phyloP scores from a whole-genome alignment of 2,797 vertebrate species.

The Pantherophis vulpinus region DNA sequence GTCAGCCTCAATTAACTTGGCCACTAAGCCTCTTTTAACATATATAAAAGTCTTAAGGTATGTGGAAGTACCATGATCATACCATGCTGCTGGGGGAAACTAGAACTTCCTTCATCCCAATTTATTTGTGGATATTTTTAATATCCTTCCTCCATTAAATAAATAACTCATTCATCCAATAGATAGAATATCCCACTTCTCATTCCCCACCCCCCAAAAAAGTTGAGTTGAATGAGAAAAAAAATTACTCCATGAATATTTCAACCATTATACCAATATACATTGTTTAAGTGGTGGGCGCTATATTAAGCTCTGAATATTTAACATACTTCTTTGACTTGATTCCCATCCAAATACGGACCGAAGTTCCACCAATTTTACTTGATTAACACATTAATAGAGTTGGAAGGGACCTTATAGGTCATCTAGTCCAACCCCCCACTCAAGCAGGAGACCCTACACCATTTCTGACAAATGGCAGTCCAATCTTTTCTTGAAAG shows the following conservation, averaged over 20 bases:
- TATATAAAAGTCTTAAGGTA: not conserved
- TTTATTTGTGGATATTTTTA: not conserved
- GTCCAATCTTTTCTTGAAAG: too few species aligned
- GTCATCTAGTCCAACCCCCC: too few species aligned
- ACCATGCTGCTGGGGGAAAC: not conserved
- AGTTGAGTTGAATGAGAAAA: not conserved
- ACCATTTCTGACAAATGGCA: too few species aligned
- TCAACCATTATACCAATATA: not conserved
- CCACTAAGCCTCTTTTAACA: too few species aligned
- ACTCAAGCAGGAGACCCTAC: too few species aligned
- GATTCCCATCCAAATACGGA: not conserved
- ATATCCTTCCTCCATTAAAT: not conserved
- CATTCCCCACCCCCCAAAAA: not conserved
- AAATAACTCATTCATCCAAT: not conserved
- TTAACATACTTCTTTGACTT: not conserved
- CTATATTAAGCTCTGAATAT: not conserved
- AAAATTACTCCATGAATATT: not conserved
- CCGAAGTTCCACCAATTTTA: not conserved
- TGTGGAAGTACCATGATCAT: not conserved
- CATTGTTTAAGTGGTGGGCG: not conserved
- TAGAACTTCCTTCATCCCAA: not conserved
- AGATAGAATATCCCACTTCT: not conserved
- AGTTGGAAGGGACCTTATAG: too few species aligned
- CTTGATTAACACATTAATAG: too few species aligned
- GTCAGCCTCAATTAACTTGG: too few species aligned